These are phyloP conservation scores for Sipunculus nudus DNA, from an alignment of 2,888 invertebrate genomes.

Conservation along the genomic window DNA sequence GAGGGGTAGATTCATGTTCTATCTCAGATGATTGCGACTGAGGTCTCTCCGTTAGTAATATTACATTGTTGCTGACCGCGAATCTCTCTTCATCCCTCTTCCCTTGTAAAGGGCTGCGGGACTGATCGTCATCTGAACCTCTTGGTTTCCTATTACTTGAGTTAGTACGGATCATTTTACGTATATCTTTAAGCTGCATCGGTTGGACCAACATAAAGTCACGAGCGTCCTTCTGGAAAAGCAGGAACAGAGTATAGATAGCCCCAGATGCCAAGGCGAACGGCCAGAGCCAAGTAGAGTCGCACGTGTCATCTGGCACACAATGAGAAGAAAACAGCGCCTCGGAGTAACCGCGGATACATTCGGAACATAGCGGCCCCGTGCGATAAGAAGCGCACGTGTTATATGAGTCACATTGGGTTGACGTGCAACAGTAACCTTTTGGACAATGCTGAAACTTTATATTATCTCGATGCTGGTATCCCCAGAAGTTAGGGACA, in stretches of 20 bases:
- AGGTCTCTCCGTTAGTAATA: no score
- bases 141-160: no score
- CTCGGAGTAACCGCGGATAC: conserved; percentile 32
- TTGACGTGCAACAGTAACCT: conserved; percentile 32
- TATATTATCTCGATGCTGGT: conserved; percentile 24
- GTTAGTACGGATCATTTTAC: no score
- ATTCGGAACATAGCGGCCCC: conserved; percentile 35
- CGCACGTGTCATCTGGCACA: conserved; percentile 32
- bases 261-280: conserved; percentile 31
- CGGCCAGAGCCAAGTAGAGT: conserved; percentile 35
- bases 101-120: no score
- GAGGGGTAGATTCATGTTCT: no score
- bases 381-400: conserved; percentile 28
- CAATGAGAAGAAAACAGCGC: conserved; percentile 39
- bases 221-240: conserved; percentile 43
- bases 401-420: conserved; percentile 25
- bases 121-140: no score
- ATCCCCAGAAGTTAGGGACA: conserved; percentile 43
- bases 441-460: conserved; percentile 41
- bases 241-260: conserved; percentile 37
- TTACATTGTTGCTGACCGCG: no score
- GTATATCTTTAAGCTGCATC: conserved; percentile 13
- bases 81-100: no score
- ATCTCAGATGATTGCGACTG: no score
- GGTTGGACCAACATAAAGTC: conserved; percentile 35